phyloP scores from a whole-genome alignment of 1,140 invertebrate species.

The Drosophila melanogaster region DNA sequence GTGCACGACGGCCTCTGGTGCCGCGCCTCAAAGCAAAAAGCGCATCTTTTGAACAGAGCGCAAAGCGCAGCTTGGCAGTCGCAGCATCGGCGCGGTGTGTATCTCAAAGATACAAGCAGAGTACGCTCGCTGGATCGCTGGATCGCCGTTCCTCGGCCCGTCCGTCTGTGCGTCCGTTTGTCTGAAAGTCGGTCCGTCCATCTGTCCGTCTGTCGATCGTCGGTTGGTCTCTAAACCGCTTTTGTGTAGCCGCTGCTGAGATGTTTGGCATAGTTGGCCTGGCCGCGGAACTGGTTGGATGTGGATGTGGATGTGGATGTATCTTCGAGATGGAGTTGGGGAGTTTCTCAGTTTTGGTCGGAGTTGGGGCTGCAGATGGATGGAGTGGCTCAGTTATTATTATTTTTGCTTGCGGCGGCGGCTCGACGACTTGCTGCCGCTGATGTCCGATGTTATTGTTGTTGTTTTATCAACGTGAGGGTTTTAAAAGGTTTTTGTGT shows the following conservation, averaged over 20 bases:
- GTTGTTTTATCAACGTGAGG: conserved; percentile 75
- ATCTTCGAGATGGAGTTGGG: conserved; percentile 24
- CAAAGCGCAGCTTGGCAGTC: conserved; percentile 70
- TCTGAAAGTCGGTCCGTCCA: background rate
- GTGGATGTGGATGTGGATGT: conserved; percentile 24
- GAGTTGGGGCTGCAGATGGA: conserved; percentile 1
- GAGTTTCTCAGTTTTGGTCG: conserved; percentile 12
- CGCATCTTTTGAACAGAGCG: conserved; percentile 79
- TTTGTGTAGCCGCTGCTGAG: conserved; percentile 72
- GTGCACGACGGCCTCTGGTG: conserved; percentile 57
- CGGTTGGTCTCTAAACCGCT: conserved; percentile 68
- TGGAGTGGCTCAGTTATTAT: conserved; percentile 69
- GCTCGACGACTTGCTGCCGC: conserved; percentile 52
- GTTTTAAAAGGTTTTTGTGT: conserved; percentile 82
- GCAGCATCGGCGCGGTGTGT: conserved; percentile 59
- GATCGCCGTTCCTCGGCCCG: conserved; percentile 22
- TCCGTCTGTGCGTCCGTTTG: conserved; percentile 19
- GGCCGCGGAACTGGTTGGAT: conserved; percentile 75
- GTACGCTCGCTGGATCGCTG: conserved; percentile 47
- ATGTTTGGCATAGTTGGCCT: conserved; percentile 79
- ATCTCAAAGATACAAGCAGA: conserved; percentile 78
- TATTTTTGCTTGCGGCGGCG: conserved; percentile 79
- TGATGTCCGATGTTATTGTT: conserved; percentile 34
- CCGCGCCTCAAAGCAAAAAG: conserved; percentile 77
- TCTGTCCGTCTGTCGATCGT: conserved; percentile 51